phyloP scores from a whole-genome alignment of 2,797 vertebrate species.

The Melanotaenia nigrans region DNA sequence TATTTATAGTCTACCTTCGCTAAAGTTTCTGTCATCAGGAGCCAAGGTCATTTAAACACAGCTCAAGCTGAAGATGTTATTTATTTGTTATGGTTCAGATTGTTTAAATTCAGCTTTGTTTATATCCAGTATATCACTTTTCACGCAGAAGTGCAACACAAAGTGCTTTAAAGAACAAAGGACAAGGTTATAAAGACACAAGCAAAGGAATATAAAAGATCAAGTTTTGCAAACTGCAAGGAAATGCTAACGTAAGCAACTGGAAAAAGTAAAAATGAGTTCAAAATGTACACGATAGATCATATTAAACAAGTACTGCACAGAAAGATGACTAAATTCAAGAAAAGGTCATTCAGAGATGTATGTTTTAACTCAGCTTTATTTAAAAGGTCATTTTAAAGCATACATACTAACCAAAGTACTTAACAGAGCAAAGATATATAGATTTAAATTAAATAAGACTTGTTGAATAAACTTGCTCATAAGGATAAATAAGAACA shows the following conservation, averaged over 20 bases:
- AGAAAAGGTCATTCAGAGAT: neutral
- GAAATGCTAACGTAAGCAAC: neutral
- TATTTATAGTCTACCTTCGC: neutral
- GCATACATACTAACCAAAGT: neutral
- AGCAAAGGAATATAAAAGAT: neutral
- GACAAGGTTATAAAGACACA: too few relatives aligned
- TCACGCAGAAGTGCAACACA: neutral
- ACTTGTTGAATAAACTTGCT: neutral
- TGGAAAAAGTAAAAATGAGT: too few relatives aligned
- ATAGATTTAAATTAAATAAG: neutral
- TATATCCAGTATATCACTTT: neutral
- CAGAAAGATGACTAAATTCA: neutral
- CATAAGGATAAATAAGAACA: neutral
- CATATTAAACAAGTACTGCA: neutral
- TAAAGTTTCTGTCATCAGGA: neutral
- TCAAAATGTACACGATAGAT: too few relatives aligned
- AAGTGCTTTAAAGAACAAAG: too few relatives aligned
- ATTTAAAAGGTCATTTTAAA: neutral
- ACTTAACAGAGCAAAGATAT: neutral
- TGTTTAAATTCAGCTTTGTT: too few relatives aligned
- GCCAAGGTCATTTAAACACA: neutral
- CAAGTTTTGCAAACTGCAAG: neutral
- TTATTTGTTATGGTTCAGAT: too few relatives aligned
- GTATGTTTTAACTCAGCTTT: neutral
- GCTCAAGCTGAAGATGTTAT: too few relatives aligned